phyloP scores from a whole-genome alignment of 2,797 vertebrate genomes.

The Sebastes paucispinis region DNA sequence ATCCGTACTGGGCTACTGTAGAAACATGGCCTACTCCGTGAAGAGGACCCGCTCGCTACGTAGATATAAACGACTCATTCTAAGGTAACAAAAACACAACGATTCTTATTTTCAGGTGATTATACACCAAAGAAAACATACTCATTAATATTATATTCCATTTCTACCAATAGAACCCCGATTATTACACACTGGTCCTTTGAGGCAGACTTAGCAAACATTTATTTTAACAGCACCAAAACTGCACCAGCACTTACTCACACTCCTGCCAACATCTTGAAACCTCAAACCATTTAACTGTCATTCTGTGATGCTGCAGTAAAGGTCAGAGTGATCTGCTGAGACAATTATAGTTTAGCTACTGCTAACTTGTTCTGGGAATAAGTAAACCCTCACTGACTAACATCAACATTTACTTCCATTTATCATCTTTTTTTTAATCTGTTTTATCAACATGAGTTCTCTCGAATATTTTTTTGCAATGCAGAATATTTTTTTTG shows the following conservation, averaged over 20 bases:
- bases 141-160: too few species aligned
- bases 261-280: conserved; percentile 25
- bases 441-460: neutral
- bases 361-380: conserved; percentile 1
- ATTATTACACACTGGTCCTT: too few species aligned
- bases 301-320: conserved; percentile 19
- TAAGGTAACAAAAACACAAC: too few species aligned
- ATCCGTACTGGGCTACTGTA: too few species aligned
- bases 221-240: conserved; percentile 10
- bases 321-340: conserved; percentile 28
- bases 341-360: conserved; percentile 12
- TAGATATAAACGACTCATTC: too few species aligned
- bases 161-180: accelerated
- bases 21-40: too few species aligned
- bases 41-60: too few species aligned
- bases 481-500: neutral
- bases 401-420: conserved; percentile 6
- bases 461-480: neutral
- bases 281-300: conserved; percentile 28
- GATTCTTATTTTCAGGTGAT: too few species aligned
- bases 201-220: neutral
- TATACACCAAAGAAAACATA: too few species aligned
- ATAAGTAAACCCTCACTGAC: conserved; percentile 15
- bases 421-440: neutral
- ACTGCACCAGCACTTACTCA: conserved; percentile 5